Percentiles rank a stretch among this genome's conserved stretches.
These are phyloP conservation scores for Ostrea denselamellosa DNA, from an alignment of 1,140 invertebrate species.

Conservation along the genomic window DNA sequence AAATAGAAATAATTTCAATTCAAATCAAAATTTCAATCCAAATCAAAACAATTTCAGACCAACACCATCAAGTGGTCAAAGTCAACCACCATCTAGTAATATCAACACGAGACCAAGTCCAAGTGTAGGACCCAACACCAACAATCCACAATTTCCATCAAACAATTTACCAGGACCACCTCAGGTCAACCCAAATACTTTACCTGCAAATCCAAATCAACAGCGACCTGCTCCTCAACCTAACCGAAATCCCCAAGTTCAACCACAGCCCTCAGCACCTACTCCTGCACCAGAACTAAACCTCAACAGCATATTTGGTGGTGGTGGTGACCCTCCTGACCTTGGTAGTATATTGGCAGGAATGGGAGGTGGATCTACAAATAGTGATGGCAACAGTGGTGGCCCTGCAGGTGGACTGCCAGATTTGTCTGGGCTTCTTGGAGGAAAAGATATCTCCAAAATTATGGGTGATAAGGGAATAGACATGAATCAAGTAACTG, in stretches of 20 bases:
- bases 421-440: slow-evolving; percentile 40
- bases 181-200: background rate
- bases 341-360: slow-evolving; percentile 11
- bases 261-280: background rate
- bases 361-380: background rate
- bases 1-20: slow-evolving; percentile 3
- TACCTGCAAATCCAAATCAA: slow-evolving; percentile 12
- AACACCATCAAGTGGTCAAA: background rate
- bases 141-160: slow-evolving; percentile 8
- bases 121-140: slow-evolving; percentile 13
- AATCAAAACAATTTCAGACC: slow-evolving; percentile 39
- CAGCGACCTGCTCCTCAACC: slow-evolving; percentile 30
- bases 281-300: background rate
- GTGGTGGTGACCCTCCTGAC: slow-evolving; percentile 35
- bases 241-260: background rate
- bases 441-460: slow-evolving; percentile 39
- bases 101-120: background rate
- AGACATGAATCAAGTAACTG: slow-evolving; percentile 45
- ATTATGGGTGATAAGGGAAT: slow-evolving; percentile 33
- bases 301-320: slow-evolving; percentile 38
- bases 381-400: background rate
- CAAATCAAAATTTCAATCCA: slow-evolving; percentile 35
- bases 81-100: background rate
- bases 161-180: background rate
- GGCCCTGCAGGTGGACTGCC: slow-evolving; percentile 40